A percentile compares a stretch with the other conserved stretches of the same genome.
Evolutionary conservation across 1,140 invertebrate genomes (phyloP).

Genomic region (Galleria mellonella): DNA sequence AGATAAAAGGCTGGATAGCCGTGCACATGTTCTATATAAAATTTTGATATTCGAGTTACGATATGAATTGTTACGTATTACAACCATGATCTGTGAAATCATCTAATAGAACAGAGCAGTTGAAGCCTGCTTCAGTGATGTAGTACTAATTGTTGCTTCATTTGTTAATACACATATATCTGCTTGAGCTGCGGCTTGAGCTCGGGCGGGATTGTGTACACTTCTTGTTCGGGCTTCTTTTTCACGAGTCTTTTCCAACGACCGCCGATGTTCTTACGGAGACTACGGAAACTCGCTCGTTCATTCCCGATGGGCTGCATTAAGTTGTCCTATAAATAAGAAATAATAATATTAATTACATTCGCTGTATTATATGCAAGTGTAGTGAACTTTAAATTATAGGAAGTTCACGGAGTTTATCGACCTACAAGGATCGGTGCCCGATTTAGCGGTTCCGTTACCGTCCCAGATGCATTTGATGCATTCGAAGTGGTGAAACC

Average conservation of each 20-base stretch:
- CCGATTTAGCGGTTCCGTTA: slow-evolving; percentile 46
- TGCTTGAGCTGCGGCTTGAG: slow-evolving; percentile 90
- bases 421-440: slow-evolving; percentile 29
- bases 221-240: slow-evolving; percentile 85
- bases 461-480: slow-evolving; percentile 41
- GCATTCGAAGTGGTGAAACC: slow-evolving; percentile 36
- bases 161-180: slow-evolving; percentile 88
- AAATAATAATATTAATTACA: slow-evolving; percentile 29
- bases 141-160: slow-evolving; percentile 23
- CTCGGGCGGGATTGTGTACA: slow-evolving; percentile 89
- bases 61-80: slow-evolving; percentile 44
- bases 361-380: neutral
- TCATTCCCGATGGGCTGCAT: slow-evolving; percentile 83
- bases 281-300: slow-evolving; percentile 84
- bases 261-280: slow-evolving; percentile 87
- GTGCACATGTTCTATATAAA: slow-evolving; percentile 33
- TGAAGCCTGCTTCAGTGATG: slow-evolving; percentile 56
- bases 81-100: slow-evolving; percentile 48
- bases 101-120: slow-evolving; percentile 32
- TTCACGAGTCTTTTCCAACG: slow-evolving; percentile 87
- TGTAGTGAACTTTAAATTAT: neutral
- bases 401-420: slow-evolving; percentile 22
- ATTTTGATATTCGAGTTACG: slow-evolving; percentile 61
- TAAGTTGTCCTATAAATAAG: slow-evolving; percentile 81
- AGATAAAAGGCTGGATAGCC: slow-evolving; percentile 36